These are phyloP conservation scores for Pomacea canaliculata DNA, from an alignment of 2,888 invertebrate genomes.

Conservation along the genomic window DNA sequence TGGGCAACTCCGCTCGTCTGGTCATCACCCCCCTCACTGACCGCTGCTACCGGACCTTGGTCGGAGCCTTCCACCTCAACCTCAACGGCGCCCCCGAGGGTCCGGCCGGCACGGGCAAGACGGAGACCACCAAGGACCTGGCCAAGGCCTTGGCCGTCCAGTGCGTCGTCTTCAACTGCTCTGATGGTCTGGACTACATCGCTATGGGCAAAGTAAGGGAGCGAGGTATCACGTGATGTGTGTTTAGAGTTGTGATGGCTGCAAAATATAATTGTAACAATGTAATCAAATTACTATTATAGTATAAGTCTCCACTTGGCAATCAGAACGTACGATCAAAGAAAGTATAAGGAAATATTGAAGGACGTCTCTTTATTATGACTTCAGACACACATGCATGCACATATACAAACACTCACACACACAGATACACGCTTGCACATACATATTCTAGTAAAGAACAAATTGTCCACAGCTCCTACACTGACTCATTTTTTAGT, in stretches of 20 bases:
- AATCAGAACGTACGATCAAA: too few relatives aligned
- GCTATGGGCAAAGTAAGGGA: slow-evolving; percentile 83
- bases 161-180: slow-evolving; percentile 96
- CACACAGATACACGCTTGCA: too few relatives aligned
- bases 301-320: too few relatives aligned
- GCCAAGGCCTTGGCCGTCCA: slow-evolving; percentile 93
- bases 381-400: too few relatives aligned
- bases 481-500: slow-evolving; percentile 66
- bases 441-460: too few relatives aligned
- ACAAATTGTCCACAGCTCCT: not conserved
- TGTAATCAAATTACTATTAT: too few relatives aligned
- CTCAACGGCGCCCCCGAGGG: slow-evolving; percentile 77
- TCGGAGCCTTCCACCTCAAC: slow-evolving; percentile 89
- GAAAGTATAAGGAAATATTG: too few relatives aligned
- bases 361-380: too few relatives aligned
- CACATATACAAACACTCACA: too few relatives aligned
- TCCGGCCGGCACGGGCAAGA: slow-evolving; percentile 72
- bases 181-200: slow-evolving; percentile 92
- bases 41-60: slow-evolving; percentile 89
- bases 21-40: slow-evolving; percentile 96
- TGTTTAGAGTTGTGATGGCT: too few relatives aligned
- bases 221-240: not conserved
- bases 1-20: slow-evolving; percentile 85
- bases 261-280: too few relatives aligned
- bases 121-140: slow-evolving; percentile 82